phyloP scores from a whole-genome alignment of 2,888 invertebrate genomes.

The Dorcus hopei region DNA sequence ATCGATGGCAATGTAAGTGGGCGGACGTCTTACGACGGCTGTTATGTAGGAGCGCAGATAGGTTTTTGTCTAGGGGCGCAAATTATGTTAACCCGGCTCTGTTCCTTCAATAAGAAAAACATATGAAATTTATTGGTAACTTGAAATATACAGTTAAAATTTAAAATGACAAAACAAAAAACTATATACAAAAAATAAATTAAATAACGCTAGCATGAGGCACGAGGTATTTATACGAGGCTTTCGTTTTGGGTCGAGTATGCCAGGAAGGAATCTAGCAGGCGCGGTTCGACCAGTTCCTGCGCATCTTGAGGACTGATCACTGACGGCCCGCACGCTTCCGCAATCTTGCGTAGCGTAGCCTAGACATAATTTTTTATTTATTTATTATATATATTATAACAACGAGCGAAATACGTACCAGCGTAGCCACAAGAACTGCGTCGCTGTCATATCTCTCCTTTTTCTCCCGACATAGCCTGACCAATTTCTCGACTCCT shows the following conservation, averaged over 20 bases:
- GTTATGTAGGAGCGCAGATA: too few relatives aligned
- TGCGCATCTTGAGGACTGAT: constrained; percentile 60
- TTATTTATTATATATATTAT: too few relatives aligned
- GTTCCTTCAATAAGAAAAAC: constrained; percentile 15
- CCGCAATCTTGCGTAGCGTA: constrained; percentile 61
- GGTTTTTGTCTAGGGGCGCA: too few relatives aligned
- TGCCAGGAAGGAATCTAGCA: constrained; percentile 75
- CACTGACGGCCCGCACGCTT: constrained; percentile 55
- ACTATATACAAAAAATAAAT: not conserved
- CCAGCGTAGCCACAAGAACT: constrained; percentile 64
- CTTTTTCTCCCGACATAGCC: constrained; percentile 63
- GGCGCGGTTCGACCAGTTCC: constrained; percentile 70
- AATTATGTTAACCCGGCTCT: too few relatives aligned
- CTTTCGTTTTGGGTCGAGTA: constrained; percentile 79
- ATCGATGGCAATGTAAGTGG: too few relatives aligned
- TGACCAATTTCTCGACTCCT: constrained; percentile 63
- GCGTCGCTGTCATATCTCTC: constrained; percentile 64
- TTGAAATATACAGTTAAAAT: constrained; percentile 2
- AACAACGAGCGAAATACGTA: constrained; percentile 39
- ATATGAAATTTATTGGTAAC: constrained; percentile 15
- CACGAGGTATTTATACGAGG: constrained; percentile 57
- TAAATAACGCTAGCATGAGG: not conserved
- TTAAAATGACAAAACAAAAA: not conserved
- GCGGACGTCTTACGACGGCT: too few relatives aligned
- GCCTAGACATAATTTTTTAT: constrained; percentile 52